Base-by-base conservation (phyloP, 2,888 invertebrate genomes). In the Aphodius granarius region DNA sequence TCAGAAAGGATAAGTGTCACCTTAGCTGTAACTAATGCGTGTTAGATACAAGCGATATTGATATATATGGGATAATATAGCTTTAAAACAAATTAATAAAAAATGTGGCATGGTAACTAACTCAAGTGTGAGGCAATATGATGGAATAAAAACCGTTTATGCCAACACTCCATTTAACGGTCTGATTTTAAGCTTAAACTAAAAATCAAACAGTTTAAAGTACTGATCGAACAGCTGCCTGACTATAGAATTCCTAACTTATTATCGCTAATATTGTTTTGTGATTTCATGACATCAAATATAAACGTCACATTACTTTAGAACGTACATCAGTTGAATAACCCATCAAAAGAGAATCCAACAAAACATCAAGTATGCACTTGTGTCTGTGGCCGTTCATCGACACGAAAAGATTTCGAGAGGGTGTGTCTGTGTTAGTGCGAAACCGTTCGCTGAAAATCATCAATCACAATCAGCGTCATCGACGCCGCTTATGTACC, bases 381-480 rank as follows among this genome's bases (percentile, higher is more conserved):
- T 43, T 43, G 43, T 43, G 13, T 13, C 43, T 13, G 13, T 43
- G 43, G 1, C 43, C 43, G 13, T 43, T 43, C 43, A 43, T 43
- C 43, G 43, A 43, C 43, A 43, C 43, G 9, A 9, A 43, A 43
- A 43, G 43, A 43, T 43, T 43, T 43, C 43, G 43, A 43, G 43
- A 43, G 43, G 43, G 43, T 43, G 43, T 43, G 43, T 3, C 9
- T n/a, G 68, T 21, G 5, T 13, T 16, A 66, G 17, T 3, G 68
- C 68, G 20, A 20, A 20, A 68, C 21, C 21, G 68, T 68, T 20
- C 21, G 68, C 22, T 68, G 21, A 22, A 68, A 22, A 68, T 21
- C 68, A 68, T 68, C 68, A 68, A 68, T 68, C 68, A 68, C 22
- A 68, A 68, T 68, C 20, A 68, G 20, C 68, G 68, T 68, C 68